phyloP scores from a whole-genome alignment of 2,888 invertebrate genomes.

The Zonitis immaculata region DNA sequence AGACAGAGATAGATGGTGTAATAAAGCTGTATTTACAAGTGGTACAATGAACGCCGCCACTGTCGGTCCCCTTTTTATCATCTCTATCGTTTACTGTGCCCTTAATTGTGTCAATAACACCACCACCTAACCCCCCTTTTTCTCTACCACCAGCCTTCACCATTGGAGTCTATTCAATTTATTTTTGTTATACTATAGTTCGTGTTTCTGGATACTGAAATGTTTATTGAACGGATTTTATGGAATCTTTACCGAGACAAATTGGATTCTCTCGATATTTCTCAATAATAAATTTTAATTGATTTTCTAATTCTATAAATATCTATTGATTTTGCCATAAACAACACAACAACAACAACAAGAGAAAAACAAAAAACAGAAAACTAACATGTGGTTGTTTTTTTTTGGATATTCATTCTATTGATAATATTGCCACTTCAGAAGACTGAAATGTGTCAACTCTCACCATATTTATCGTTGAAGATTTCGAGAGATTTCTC shows the following conservation, averaged over 20 bases:
- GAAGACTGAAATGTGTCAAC: conserved; percentile 39
- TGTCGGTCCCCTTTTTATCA: background rate
- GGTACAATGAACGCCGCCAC: conserved; percentile 2
- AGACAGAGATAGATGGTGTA: background rate
- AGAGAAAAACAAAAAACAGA: no score
- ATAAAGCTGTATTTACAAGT: background rate
- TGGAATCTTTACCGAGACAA: background rate
- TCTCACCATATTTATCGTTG: background rate
- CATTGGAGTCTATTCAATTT: no score
- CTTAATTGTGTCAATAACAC: conserved; percentile 17
- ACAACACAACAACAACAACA: background rate
- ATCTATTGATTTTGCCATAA: no score
- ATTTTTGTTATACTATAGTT: no score
- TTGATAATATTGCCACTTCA: conserved; percentile 19
- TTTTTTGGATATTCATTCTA: no score
- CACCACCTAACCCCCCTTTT: no score
- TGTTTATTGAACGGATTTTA: background rate
- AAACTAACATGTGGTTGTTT: no score
- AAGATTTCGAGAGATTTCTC: background rate
- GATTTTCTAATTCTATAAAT: no score
- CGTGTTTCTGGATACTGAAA: no score
- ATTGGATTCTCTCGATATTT: background rate
- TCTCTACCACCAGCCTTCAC: background rate
- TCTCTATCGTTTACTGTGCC: conserved; percentile 8
- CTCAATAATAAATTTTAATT: background rate